These are phyloP conservation scores for Trachemys scripta DNA, from an alignment of 2,113 vertebrate genomes.

Conservation along the genomic window DNA sequence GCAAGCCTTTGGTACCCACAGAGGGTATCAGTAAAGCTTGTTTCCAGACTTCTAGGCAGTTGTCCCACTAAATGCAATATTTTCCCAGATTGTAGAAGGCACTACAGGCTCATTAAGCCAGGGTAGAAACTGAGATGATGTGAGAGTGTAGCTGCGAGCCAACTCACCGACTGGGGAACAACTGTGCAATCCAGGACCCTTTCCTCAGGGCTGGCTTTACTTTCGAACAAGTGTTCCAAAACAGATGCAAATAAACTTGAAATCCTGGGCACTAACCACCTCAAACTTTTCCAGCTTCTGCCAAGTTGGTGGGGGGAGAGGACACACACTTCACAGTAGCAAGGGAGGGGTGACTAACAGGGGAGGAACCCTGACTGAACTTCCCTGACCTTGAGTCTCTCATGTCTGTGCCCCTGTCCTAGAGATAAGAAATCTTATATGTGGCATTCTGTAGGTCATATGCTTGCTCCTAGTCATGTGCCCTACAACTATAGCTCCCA, in stretches of 20 bases:
- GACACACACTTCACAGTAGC: neutral
- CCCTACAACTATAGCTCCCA: neutral
- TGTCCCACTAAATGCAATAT: neutral
- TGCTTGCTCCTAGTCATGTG: neutral
- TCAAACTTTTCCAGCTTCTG: neutral
- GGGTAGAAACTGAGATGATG: neutral
- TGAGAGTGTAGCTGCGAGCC: neutral
- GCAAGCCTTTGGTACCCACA: neutral
- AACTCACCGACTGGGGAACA: neutral
- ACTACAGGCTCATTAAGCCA: neutral
- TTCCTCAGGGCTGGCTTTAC: neutral
- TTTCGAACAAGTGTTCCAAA: neutral
- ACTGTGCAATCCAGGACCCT: neutral
- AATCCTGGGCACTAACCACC: neutral
- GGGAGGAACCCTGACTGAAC: neutral
- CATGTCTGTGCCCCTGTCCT: neutral
- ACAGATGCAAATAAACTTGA: neutral
- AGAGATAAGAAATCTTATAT: neutral
- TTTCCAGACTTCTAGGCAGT: neutral
- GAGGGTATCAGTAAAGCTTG: neutral
- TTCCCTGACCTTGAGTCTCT: slow-evolving; percentile 28
- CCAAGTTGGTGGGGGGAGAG: neutral
- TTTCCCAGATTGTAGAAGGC: neutral
- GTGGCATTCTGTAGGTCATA: neutral
- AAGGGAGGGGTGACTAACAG: too few species aligned